Evolutionary conservation across 1,140 invertebrate genomes (phyloP).

Genomic region (Cydia strobilella): DNA sequence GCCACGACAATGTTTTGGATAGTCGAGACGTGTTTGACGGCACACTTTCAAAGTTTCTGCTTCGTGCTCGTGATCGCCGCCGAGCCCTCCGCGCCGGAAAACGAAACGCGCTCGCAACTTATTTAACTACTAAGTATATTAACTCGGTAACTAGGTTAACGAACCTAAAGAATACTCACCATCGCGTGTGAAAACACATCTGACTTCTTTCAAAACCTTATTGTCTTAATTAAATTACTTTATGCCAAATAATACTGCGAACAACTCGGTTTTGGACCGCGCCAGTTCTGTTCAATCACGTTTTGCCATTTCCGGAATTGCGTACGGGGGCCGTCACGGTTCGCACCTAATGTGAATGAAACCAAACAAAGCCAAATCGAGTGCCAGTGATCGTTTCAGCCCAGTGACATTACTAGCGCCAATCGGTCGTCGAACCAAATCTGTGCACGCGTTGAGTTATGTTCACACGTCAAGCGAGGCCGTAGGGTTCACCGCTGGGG

Average conservation of each 20-base stretch:
- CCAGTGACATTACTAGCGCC: slow-evolving; percentile 60
- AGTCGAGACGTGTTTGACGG: slow-evolving; percentile 44
- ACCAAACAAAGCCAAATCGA: slow-evolving; percentile 67
- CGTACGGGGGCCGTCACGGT: slow-evolving; percentile 57
- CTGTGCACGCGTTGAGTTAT: slow-evolving; percentile 38
- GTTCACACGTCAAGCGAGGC: slow-evolving; percentile 46
- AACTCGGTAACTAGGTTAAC: slow-evolving; percentile 74
- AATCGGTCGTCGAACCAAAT: slow-evolving; percentile 64
- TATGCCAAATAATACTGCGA: slow-evolving; percentile 34
- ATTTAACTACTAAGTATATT: slow-evolving; percentile 70
- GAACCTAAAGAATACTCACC: slow-evolving; percentile 56
- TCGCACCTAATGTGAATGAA: slow-evolving; percentile 63
- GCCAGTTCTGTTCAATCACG: slow-evolving; percentile 46
- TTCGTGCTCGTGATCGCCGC: neutral
- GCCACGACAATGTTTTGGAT: slow-evolving; percentile 71
- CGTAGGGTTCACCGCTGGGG: slow-evolving; percentile 40
- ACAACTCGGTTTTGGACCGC: slow-evolving; percentile 35
- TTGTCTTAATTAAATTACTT: slow-evolving; percentile 43
- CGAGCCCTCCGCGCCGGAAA: slow-evolving; percentile 13
- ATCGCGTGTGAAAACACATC: slow-evolving; percentile 68
- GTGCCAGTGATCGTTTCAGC: slow-evolving; percentile 51
- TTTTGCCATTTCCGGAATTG: slow-evolving; percentile 62
- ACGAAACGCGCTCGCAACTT: slow-evolving; percentile 39
- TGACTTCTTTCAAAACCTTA: slow-evolving; percentile 47
- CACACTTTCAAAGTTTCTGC: slow-evolving; percentile 57